Percentiles rank a stretch among this genome's conserved stretches.
Evolutionary conservation across 2,888 invertebrate species (phyloP).

Genomic region (Caenorhabditis sp.): DNA sequence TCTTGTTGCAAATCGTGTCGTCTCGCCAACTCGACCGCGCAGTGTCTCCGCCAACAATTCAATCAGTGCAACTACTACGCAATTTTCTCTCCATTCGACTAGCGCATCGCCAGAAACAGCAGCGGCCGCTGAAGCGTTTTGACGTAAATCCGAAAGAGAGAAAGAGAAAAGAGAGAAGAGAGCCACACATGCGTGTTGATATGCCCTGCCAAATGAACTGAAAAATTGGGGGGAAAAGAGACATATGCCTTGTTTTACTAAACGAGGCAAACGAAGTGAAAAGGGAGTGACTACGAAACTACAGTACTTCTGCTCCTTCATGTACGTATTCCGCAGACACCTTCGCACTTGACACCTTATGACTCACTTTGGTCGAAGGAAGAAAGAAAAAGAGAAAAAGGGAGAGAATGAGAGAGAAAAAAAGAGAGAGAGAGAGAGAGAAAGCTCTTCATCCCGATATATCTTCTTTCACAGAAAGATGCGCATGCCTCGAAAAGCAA

Average conservation of each 20-base stretch:
- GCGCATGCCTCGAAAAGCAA: constrained; percentile 21
- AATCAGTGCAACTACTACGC: constrained; percentile 54
- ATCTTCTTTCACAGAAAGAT: constrained; percentile 45
- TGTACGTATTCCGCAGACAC: background rate
- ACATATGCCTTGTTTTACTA: background rate
- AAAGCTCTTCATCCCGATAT: constrained; percentile 37
- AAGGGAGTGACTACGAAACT: constrained; percentile 2
- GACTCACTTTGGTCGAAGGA: constrained; percentile 5
- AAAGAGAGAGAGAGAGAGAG: constrained; percentile 3
- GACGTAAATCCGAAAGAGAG: constrained; percentile 16
- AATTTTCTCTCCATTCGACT: constrained; percentile 47
- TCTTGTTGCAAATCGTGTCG: constrained; percentile 31
- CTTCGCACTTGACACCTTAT: too few relatives aligned
- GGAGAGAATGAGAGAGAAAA: constrained; percentile 2
- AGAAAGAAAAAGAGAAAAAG: background rate
- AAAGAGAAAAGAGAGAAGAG: constrained; percentile 7
- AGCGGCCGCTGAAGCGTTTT: constrained; percentile 16
- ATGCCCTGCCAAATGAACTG: constrained; percentile 40
- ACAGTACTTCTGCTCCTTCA: background rate
- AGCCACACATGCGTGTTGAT: constrained; percentile 23
- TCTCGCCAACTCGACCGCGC: constrained; percentile 32
- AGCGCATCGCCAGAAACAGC: constrained; percentile 12
- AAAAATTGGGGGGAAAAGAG: constrained; percentile 9
- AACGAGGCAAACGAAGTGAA: background rate
- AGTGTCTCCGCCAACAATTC: constrained; percentile 50